These are phyloP conservation scores for Percopsis transmontana DNA, from an alignment of 2,113 vertebrate species.

Conservation along the genomic window DNA sequence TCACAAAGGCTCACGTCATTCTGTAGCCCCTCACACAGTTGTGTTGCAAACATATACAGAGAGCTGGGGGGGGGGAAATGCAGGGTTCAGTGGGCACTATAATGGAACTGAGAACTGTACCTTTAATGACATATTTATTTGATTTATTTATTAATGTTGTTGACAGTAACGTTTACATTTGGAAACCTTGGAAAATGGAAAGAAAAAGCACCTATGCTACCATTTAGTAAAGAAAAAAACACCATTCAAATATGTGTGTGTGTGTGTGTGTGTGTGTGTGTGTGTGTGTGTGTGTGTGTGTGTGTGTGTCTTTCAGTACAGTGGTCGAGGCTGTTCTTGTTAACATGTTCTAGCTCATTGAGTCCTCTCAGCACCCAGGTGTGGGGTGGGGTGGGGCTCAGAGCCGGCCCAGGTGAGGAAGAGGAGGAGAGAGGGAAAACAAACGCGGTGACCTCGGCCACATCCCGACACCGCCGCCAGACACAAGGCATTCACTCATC, in stretches of 20 bases:
- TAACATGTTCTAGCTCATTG: slow-evolving; percentile 81
- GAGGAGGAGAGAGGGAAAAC: slow-evolving; percentile 69
- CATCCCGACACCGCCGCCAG: slow-evolving; percentile 51
- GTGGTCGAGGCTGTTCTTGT: slow-evolving; percentile 67
- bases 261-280: neutral
- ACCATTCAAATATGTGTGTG: neutral
- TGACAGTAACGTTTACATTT: neutral
- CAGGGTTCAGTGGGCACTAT: too few relatives aligned
- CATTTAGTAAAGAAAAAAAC: neutral
- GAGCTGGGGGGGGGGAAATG: too few relatives aligned
- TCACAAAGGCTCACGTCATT: too few relatives aligned
- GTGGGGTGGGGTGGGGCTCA: slow-evolving; percentile 26
- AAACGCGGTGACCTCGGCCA: slow-evolving; percentile 70
- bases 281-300: slow-evolving; percentile 21
- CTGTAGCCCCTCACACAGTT: too few relatives aligned
- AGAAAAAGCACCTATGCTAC: neutral
- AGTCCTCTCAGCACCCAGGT: slow-evolving; percentile 71
- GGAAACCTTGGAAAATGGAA: too few relatives aligned
- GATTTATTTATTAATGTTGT: too few relatives aligned
- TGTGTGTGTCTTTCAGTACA: slow-evolving; percentile 70
- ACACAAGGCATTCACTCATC: too few relatives aligned
- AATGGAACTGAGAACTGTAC: too few relatives aligned
- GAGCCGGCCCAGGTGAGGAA: slow-evolving; percentile 62
- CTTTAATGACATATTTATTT: too few relatives aligned
- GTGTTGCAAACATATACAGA: too few relatives aligned